Base-by-base conservation (phyloP, 2,888 invertebrate species). In the Himalopsyche kuldschensis region DNA sequence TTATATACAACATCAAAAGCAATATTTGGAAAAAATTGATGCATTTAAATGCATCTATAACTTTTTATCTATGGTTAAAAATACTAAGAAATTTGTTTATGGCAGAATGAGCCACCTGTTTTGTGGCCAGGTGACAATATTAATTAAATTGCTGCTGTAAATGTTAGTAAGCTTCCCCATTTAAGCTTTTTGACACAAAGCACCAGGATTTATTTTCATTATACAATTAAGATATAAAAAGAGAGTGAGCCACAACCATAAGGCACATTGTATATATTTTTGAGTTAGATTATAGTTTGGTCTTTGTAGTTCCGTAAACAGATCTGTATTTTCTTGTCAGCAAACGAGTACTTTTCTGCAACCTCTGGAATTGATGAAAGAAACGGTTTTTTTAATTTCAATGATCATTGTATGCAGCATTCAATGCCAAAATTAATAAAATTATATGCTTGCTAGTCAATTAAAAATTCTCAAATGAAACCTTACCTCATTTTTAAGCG, bases 401-500 rank as follows among this genome's bases (percentile, higher is more conserved):
- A 63, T 31, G 17, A 41, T 15, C 76, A 78, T 77, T 77, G 48
- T 84, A 77, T 41, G 32, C 31, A 78, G 5, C 1, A 6, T 78
- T 78, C n/a, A 69, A 69, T 11, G 11, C 15, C 6, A 1, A 41
- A 15, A 15, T 41, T 4, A 41, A 41, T 15, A 41, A 41, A 41
- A 15, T 41, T n/a, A 3, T 3, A 69, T 11, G 30, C 30, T 69
- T 11, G 20, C 10, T 11, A 20, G 15, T 10, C 69, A 30, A 27
- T 69, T 69, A 20, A 69, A 11, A 30, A 27, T 69, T 10, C 20
- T 30, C 15, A 15, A 20, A 30, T 76, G 41, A 79, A 17, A 17
- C 48, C 30, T 78, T 75, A 90, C 91, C 90, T 93, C 93, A 87
- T 91, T 89, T 88, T 94, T 94, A 55, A 94, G 90, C 0, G 94